These are phyloP conservation scores for Hoplostethus atlanticus DNA, from an alignment of 2,797 vertebrate genomes.

Conservation along the genomic window DNA sequence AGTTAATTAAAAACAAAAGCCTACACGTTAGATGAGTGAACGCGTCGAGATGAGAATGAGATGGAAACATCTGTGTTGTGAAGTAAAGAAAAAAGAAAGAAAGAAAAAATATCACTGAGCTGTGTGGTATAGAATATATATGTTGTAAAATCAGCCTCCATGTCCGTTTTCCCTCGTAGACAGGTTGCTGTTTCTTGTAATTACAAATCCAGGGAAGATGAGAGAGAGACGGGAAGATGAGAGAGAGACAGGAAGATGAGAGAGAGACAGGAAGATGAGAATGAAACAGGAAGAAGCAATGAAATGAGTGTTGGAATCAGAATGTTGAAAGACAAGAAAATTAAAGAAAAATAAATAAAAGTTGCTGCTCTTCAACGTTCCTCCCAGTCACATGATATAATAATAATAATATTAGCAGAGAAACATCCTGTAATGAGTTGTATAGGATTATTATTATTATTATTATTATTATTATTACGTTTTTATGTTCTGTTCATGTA, in stretches of 20 bases:
- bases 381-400: conserved; percentile 12
- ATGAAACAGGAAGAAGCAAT: not conserved
- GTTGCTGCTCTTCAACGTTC: not conserved
- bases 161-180: not conserved
- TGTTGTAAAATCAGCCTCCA: not conserved
- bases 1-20: too few relatives aligned
- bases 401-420: too few relatives aligned
- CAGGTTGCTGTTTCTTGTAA: not conserved
- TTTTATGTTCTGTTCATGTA: conserved; percentile 6
- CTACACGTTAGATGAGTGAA: not conserved
- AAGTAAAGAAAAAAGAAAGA: too few relatives aligned
- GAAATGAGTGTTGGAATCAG: not conserved
- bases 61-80: too few relatives aligned
- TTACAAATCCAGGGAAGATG: not conserved
- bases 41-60: not conserved
- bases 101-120: too few relatives aligned
- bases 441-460: conserved; percentile 34
- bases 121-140: too few relatives aligned
- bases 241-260: too few relatives aligned
- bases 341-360: conserved; percentile 12
- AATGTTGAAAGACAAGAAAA: conserved; percentile 5
- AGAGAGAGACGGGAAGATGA: too few relatives aligned
- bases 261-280: not conserved
- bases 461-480: not conserved
- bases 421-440: conserved; percentile 6